phyloP scores from a whole-genome alignment of 2,113 vertebrate genomes.

The Myotis davidii region DNA sequence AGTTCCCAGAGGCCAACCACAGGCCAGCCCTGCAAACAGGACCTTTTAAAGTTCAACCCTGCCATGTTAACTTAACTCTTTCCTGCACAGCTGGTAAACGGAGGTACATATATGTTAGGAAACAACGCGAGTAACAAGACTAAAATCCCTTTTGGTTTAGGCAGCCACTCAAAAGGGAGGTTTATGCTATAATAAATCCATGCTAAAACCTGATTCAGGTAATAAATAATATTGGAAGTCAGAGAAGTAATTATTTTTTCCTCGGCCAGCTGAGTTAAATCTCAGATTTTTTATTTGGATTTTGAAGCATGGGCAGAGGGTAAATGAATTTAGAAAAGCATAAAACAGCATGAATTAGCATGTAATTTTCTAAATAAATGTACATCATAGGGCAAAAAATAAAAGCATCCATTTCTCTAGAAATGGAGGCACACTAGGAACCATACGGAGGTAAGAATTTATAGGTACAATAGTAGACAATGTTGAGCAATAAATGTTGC shows the following conservation, averaged over 20 bases:
- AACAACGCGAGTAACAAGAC: neutral
- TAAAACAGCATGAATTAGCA: neutral
- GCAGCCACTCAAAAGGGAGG: neutral
- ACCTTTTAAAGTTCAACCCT: neutral
- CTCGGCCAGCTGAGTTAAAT: neutral
- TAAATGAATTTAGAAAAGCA: neutral
- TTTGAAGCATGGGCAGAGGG: neutral
- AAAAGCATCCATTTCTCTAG: neutral
- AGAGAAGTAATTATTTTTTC: neutral
- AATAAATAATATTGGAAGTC: neutral
- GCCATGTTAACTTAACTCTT: neutral
- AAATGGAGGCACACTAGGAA: neutral
- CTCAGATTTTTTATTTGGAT: neutral
- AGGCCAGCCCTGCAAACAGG: neutral
- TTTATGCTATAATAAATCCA: neutral
- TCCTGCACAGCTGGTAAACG: neutral
- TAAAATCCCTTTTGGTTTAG: neutral
- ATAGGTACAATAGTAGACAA: neutral
- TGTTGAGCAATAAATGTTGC: neutral
- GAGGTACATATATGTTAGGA: neutral
- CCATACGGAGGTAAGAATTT: neutral
- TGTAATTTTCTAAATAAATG: neutral
- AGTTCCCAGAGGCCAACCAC: neutral
- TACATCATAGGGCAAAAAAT: neutral
- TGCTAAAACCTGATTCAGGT: neutral